Base-by-base conservation (phyloP, 2,888 invertebrate species). In the Pollenia amentaria region DNA sequence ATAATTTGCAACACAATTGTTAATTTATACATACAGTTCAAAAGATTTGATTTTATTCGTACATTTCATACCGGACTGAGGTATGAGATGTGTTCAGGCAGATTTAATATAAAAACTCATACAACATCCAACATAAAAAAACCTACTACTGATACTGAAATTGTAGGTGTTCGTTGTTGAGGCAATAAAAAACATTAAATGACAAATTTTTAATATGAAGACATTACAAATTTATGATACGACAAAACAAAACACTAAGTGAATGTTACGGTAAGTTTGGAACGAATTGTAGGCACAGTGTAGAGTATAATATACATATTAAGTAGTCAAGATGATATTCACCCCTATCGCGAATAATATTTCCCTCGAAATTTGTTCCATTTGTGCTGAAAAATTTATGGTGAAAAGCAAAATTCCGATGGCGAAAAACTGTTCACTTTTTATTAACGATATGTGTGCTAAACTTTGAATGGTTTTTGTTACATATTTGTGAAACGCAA, bases 191-290 rank as follows among this genome's bases (percentile, higher is more conserved):
- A 77, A 87, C 84, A 86, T 83, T 76, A 77, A 80, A 88, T 90
- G 89, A 90, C 90, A 90, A 90, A 90, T 90, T 90, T 90, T 90
- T 89, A 90, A 90, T 89, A 90, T 90, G 88, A 90, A 90, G 90
- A 90, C 90, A 90, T 90, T 89, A 89, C 85, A 89, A 88, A 90
- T 90, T 90, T 90, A 90, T 89, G 89, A 88, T 88, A 87, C 53
- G 87, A 73, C 40, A 42, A 48, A 51, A n/a, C 55, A 11, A 29
- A 12, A 55, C 9, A 21, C 42, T 38, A 67, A 70, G 69, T 18
- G 48, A 38, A 46, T 48, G 0, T 18, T 75, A 9, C 6, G 38
- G 48, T 29, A 4, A 12, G 42, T 21, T n/a, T 67, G 42, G 1
- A 51, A 42, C 65, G 55, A 21, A 40, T 40, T 64, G n/a, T 81